Percentiles rank a stretch among this genome's conserved stretches.
Evolutionary conservation across 2,888 invertebrate genomes (phyloP).

Genomic region (Opisthograptis luteolata): DNA sequence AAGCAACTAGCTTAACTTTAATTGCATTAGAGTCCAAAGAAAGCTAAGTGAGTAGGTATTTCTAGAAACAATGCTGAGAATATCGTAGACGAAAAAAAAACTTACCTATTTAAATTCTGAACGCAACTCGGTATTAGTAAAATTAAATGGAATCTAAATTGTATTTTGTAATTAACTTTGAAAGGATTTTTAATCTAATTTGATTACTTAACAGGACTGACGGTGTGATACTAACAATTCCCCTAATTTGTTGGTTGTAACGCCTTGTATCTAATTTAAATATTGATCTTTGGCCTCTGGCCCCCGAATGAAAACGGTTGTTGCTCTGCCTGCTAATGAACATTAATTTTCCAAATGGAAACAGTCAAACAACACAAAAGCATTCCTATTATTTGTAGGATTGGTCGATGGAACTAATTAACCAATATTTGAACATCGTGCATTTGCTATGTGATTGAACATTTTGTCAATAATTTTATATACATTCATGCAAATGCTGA

Average conservation of each 20-base stretch:
- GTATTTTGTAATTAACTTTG: conserved; percentile 28
- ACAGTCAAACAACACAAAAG: conserved; percentile 44
- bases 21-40: conserved; percentile 25
- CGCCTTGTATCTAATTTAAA: conserved; percentile 49
- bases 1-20: conserved; percentile 34
- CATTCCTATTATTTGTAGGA: conserved; percentile 41
- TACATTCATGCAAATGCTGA: conserved; percentile 9
- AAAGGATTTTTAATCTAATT: conserved; percentile 37
- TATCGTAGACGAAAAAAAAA: conserved; percentile 24
- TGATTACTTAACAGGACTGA: conserved; percentile 35
- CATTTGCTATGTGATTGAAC: conserved; percentile 35
- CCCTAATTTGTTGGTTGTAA: conserved; percentile 42
- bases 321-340: conserved; percentile 47
- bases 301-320: conserved; percentile 46
- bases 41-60: conserved; percentile 19
- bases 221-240: conserved; percentile 31
- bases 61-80: conserved; percentile 25
- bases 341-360: conserved; percentile 57
- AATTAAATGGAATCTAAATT: conserved; percentile 23
- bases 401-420: conserved; percentile 48
- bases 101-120: conserved; percentile 28
- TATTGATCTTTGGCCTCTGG: conserved; percentile 47
- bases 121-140: conserved; percentile 19
- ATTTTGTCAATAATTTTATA: conserved; percentile 23
- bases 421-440: conserved; percentile 45